phyloP scores from a whole-genome alignment of 1,140 invertebrate genomes.

The Procambarus clarkii region DNA sequence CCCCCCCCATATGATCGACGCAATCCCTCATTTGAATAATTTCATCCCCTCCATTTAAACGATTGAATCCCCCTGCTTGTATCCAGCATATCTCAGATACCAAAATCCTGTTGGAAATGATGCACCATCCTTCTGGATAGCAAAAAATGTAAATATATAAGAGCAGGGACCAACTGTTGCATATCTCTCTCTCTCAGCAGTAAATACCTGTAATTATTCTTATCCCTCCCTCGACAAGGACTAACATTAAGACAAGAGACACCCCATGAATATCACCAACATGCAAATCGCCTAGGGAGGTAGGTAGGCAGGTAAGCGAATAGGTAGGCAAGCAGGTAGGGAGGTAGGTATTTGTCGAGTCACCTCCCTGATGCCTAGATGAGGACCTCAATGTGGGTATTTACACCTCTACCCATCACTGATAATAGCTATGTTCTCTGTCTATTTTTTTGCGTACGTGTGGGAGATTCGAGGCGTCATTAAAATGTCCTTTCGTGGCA shows the following conservation, averaged over 20 bases:
- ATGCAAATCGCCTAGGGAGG: slow-evolving; percentile 13
- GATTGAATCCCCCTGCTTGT: no score
- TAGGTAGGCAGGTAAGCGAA: no score
- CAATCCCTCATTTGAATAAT: no score
- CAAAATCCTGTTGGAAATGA: no score
- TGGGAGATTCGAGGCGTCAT: not conserved
- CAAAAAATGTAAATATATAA: no score
- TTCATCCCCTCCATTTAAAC: no score
- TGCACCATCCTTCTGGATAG: no score
- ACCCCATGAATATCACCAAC: slow-evolving; percentile 28
- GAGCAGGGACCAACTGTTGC: no score
- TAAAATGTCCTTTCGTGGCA: not conserved
- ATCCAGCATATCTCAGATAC: no score
- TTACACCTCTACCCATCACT: not conserved
- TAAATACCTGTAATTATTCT: slow-evolving; percentile 13
- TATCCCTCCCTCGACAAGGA: not conserved
- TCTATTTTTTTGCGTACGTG: not conserved
- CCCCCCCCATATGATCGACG: no score
- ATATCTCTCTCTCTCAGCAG: not conserved
- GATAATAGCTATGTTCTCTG: not conserved
- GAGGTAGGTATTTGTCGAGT: not conserved
- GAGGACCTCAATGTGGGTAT: not conserved
- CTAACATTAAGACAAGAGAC: not conserved
- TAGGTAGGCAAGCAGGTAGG: no score
- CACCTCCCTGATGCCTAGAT: not conserved